Evolutionary conservation across 2,113 vertebrate genomes (phyloP), one percentile per base, ranked within the genome.

Genomic region (Chionodraco myersi): DNA sequence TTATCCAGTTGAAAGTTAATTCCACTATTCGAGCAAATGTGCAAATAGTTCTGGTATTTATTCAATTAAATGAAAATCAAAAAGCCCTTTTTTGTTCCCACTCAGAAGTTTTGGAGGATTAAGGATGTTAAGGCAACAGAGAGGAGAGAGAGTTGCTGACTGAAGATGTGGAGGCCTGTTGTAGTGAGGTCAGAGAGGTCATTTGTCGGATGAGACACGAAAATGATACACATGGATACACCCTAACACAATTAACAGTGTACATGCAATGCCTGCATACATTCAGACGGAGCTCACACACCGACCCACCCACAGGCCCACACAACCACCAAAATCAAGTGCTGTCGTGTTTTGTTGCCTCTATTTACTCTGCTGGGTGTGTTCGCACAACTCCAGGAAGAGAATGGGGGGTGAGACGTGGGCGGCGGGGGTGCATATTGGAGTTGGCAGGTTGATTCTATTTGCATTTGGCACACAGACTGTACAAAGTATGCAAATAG

Each of bases 391-490:
- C 84, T 89, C 45, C 75, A 78, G 48, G 53, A 81, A 77, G 82
- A 92, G 87, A 90, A 88, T 82, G 75, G 45, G 41, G 49, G 67
- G 52, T 45, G 62, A 58, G 47, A 30, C 53, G 53, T 4, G 6
- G 61, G 73, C 1, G 10, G 62, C 2, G 53, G 71, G 72, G 77
- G 62, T 36, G 68, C 69, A 80, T 68, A 72, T 62, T 82, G 65
- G 71, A 85, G 79, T 88, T 86, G 91, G 87, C 72, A 58, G 90
- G 84, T 91, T 91, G 88, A 91, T 83, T 83, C 36, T 89, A 94
- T 95, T 95, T 95, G 94, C 94, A 93, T 95, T 94, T 94, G 92
- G 87, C 94, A 94, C 92, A 88, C 92, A 91, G 88, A 90, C 93
- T 93, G 89, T 92, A 93, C 91, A 89, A 88, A 90, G 91, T 92